phyloP scores from a whole-genome alignment of 2,888 invertebrate species.

The Ormyrus thymus region DNA sequence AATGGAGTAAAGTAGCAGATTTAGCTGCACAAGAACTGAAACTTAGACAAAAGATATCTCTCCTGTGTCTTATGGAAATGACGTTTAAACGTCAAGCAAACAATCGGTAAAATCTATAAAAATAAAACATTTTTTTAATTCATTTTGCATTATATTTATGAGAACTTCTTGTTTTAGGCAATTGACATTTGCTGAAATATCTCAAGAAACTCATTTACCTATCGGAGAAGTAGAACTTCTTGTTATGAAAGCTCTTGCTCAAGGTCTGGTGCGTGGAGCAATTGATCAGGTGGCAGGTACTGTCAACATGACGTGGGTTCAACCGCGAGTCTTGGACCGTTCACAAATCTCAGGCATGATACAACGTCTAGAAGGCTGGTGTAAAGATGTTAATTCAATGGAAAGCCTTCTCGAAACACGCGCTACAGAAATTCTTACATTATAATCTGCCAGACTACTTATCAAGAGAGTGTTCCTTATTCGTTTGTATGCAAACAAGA shows the following conservation, averaged over 20 bases:
- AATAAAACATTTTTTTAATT: constrained; percentile 12
- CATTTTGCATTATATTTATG: not conserved
- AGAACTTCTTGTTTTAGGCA: constrained; percentile 75
- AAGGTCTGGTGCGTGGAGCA: constrained; percentile 93
- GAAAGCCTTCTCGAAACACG: constrained; percentile 83
- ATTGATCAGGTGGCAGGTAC: constrained; percentile 92
- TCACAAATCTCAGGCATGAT: constrained; percentile 84
- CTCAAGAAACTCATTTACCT: constrained; percentile 89
- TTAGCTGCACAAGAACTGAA: constrained; percentile 87
- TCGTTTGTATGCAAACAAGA: constrained; percentile 40
- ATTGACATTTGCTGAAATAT: constrained; percentile 93
- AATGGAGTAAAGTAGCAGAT: constrained; percentile 89
- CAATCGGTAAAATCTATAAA: constrained; percentile 76
- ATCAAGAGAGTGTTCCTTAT: constrained; percentile 49
- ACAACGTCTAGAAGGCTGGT: constrained; percentile 83
- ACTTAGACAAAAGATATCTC: constrained; percentile 93
- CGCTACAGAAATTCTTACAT: constrained; percentile 86
- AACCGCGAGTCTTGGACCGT: constrained; percentile 86
- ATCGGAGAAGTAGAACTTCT: constrained; percentile 92
- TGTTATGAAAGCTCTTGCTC: constrained; percentile 98
- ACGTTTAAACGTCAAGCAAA: constrained; percentile 95
- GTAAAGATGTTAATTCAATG: constrained; percentile 84
- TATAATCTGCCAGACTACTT: constrained; percentile 71
- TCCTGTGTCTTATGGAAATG: constrained; percentile 99
- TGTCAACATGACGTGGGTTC: constrained; percentile 90